Evolutionary conservation across 2,113 vertebrate species (phyloP).

Genomic region (Hydrochoerus hydrochaeris): DNA sequence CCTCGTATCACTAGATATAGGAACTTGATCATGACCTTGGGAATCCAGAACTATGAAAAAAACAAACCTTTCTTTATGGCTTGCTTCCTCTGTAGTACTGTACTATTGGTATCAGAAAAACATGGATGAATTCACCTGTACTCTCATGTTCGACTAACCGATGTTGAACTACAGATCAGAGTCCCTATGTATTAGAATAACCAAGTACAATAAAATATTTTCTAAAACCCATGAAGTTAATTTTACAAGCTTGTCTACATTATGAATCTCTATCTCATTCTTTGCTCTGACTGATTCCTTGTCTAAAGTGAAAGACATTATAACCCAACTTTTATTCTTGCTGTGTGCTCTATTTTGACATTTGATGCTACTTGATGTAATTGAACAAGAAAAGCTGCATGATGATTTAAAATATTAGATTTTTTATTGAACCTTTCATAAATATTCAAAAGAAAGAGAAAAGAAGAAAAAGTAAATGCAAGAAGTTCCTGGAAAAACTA

Average conservation of each 20-base stretch:
- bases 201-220: neutral
- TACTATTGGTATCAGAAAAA: neutral
- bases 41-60: neutral
- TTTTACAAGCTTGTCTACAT: conserved; percentile 21
- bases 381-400: conserved; percentile 82
- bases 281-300: conserved; percentile 77
- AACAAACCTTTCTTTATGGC: neutral
- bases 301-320: conserved; percentile 81
- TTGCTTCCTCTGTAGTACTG: neutral
- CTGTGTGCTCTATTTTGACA: conserved; percentile 81
- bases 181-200: neutral
- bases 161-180: neutral
- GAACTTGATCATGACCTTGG: neutral
- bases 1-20: neutral
- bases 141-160: neutral
- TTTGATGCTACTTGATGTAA: conserved; percentile 80
- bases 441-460: neutral
- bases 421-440: conserved; percentile 68
- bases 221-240: neutral
- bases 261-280: conserved; percentile 66
- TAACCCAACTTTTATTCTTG: conserved; percentile 74
- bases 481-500: conserved; percentile 80
- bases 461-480: conserved; percentile 69
- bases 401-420: conserved; percentile 82
- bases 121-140: neutral